Evolutionary conservation across 2,888 invertebrate genomes (phyloP).

Genomic region (Mesodorylaimus sp.): DNA sequence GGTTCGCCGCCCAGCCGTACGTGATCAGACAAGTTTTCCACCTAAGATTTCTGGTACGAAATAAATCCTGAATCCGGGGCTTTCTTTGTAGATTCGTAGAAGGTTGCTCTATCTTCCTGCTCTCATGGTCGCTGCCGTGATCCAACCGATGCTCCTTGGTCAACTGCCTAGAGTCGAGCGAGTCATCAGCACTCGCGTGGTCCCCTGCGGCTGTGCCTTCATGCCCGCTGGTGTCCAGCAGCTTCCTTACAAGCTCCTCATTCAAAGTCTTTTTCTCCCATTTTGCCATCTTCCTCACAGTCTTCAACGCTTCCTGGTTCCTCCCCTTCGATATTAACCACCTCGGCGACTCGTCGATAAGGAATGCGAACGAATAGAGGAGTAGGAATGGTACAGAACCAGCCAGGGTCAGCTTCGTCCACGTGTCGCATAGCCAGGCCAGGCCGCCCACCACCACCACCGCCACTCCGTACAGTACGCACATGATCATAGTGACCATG

Average conservation of each 20-base stretch:
- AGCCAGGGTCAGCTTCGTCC: neutral
- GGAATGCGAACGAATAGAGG: neutral
- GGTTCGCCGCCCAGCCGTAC: neutral
- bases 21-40: neutral
- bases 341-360: neutral
- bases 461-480: neutral
- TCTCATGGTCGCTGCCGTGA: too few species aligned
- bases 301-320: neutral
- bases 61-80: too few species aligned
- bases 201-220: too few species aligned
- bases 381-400: neutral
- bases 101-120: too few species aligned
- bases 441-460: neutral
- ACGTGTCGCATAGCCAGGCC: neutral
- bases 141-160: too few species aligned
- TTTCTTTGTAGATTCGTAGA: too few species aligned
- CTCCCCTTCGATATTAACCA: neutral
- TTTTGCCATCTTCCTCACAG: neutral
- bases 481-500: neutral
- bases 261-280: neutral
- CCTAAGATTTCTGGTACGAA: neutral
- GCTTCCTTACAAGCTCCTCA: too few species aligned
- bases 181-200: too few species aligned
- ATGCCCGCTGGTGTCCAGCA: too few species aligned
- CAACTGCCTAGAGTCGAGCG: too few species aligned